A percentile compares a stretch with the other conserved stretches of the same genome.
Conservation (phyloP, 2,113 vertebrate species). For the Siniperca knerii region DNA sequence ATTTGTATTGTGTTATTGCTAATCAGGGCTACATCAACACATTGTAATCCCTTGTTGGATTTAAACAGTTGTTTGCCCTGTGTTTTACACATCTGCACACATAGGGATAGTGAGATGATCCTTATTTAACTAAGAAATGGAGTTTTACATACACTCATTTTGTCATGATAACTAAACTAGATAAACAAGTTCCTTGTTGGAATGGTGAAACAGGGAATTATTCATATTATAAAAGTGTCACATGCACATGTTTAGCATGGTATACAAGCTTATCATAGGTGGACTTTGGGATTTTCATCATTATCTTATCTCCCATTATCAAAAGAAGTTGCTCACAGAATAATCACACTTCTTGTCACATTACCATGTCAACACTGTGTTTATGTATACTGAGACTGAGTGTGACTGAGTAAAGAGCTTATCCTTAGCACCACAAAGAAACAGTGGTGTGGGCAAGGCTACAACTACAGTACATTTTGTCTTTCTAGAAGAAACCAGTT, state of each 20-base stretch:
- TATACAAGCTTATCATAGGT: constrained; percentile 52
- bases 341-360: constrained; percentile 15
- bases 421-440: constrained; percentile 10
- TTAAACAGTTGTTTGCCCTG: background rate
- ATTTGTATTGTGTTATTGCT: background rate
- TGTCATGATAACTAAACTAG: background rate
- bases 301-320: constrained; percentile 68
- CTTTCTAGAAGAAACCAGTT: constrained; percentile 49
- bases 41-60: background rate
- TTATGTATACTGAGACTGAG: background rate
- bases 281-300: constrained; percentile 67
- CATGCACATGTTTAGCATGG: background rate
- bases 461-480: constrained; percentile 15
- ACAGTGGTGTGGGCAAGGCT: constrained; percentile 21
- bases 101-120: background rate
- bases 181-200: background rate
- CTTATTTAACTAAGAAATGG: background rate
- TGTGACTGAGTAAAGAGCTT: constrained; percentile 21
- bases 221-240: background rate
- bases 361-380: constrained; percentile 17
- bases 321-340: constrained; percentile 20
- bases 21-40: background rate
- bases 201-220: background rate
- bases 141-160: background rate
- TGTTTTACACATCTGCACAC: background rate